Conservation (phyloP, 2,113 vertebrate species). For the Cyphomyrus discorhynchus region DNA sequence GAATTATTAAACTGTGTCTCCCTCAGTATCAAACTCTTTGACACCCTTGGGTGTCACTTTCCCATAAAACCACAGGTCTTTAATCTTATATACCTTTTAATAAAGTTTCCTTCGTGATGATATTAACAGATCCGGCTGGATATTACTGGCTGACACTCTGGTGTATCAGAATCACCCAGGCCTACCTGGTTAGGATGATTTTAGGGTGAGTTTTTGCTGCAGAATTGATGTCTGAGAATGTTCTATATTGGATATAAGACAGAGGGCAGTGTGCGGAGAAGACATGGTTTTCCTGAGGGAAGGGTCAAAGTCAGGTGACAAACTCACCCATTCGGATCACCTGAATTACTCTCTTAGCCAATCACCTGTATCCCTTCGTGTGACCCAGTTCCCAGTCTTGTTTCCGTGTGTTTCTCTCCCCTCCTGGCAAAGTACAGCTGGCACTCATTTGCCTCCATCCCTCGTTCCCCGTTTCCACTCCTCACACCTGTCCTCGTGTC, state of each 20-base stretch:
- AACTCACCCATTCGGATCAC: neutral
- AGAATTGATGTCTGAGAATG: neutral
- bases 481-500: neutral
- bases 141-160: neutral
- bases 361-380: neutral
- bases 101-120: neutral
- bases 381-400: neutral
- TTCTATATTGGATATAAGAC: neutral
- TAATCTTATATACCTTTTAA: neutral
- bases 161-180: neutral
- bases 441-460: neutral
- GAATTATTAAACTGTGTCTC: neutral
- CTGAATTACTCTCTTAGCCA: neutral
- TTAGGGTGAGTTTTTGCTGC: neutral
- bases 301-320: neutral
- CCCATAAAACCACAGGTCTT: neutral
- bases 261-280: neutral
- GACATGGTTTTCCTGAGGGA: neutral
- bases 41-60: neutral
- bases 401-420: neutral
- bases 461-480: neutral
- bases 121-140: neutral
- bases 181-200: neutral
- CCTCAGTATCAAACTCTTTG: neutral
- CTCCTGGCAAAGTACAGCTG: neutral